Evolutionary conservation across 2,113 vertebrate species (phyloP).

Genomic region (Bufo gargarizans): DNA sequence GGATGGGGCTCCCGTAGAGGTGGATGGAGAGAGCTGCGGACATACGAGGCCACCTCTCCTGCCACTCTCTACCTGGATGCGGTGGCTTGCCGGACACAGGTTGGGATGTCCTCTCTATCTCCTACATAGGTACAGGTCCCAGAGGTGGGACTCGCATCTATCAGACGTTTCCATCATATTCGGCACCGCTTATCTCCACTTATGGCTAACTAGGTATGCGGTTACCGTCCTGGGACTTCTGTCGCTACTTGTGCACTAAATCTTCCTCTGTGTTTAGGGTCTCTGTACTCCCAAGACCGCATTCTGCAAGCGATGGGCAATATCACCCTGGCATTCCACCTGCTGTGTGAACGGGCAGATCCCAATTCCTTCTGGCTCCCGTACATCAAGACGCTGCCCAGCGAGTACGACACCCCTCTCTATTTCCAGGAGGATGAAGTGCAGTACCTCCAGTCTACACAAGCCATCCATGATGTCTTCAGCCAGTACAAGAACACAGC

Average conservation of each 20-base stretch:
- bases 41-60: too few relatives aligned
- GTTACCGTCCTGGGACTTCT: not conserved
- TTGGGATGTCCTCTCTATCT: too few relatives aligned
- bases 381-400: conserved; percentile 93
- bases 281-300: conserved; percentile 91
- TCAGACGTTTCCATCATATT: too few relatives aligned
- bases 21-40: too few relatives aligned
- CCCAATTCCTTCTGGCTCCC: conserved; percentile 90
- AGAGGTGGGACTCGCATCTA: too few relatives aligned
- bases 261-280: conserved; percentile 73
- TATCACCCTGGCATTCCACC: conserved; percentile 92
- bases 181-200: too few relatives aligned
- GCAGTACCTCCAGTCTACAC: conserved; percentile 87
- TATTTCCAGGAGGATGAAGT: conserved; percentile 95
- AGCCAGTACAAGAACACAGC: conserved; percentile 98
- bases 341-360: conserved; percentile 89
- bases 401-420: conserved; percentile 90
- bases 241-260: not conserved
- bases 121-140: too few relatives aligned
- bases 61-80: too few relatives aligned
- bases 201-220: too few relatives aligned
- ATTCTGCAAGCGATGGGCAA: conserved; percentile 99
- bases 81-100: too few relatives aligned
- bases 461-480: conserved; percentile 92
- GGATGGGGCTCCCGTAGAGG: too few relatives aligned